A percentile compares a stretch with the other conserved stretches of the same genome.
Evolutionary conservation across 1,140 invertebrate species (phyloP).

Genomic region (Chironomus tepperi): DNA sequence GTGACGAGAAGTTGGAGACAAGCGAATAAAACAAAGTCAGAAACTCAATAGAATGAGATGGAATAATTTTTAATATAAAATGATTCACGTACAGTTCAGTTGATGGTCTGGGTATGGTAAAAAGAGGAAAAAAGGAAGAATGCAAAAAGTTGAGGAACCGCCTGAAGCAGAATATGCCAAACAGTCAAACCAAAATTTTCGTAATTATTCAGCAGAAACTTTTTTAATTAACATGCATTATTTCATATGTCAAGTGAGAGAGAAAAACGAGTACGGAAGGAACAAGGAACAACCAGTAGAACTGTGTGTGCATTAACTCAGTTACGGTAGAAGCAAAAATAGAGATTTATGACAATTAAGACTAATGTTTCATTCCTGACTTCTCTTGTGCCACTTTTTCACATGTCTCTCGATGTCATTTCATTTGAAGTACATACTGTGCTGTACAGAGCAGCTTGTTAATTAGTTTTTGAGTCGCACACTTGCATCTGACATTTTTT

Average conservation of each 20-base stretch:
- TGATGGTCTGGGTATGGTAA: background rate
- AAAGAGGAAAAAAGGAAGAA: background rate
- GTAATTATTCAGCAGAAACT: background rate
- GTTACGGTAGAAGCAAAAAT: too few species aligned
- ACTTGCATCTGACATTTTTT: background rate
- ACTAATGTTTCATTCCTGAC: background rate
- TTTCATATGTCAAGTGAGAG: background rate
- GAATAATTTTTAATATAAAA: too few species aligned
- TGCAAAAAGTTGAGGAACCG: background rate
- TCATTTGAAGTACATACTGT: background rate
- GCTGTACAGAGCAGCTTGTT: too few species aligned
- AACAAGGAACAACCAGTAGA: too few species aligned
- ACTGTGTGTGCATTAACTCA: too few species aligned
- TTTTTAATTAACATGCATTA: slow-evolving; percentile 14
- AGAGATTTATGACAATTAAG: background rate
- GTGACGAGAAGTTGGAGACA: background rate
- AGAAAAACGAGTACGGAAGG: background rate
- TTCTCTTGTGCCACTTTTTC: background rate
- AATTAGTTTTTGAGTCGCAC: too few species aligned
- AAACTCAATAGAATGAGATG: too few species aligned
- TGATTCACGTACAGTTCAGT: background rate
- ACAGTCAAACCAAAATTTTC: background rate
- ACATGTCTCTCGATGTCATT: background rate
- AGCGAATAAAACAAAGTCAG: too few species aligned
- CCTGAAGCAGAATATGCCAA: background rate